A percentile compares a stretch with the other conserved stretches of the same genome.
Evolutionary conservation across 2,797 vertebrate species (phyloP).

Genomic region (Alfaro cultratus): DNA sequence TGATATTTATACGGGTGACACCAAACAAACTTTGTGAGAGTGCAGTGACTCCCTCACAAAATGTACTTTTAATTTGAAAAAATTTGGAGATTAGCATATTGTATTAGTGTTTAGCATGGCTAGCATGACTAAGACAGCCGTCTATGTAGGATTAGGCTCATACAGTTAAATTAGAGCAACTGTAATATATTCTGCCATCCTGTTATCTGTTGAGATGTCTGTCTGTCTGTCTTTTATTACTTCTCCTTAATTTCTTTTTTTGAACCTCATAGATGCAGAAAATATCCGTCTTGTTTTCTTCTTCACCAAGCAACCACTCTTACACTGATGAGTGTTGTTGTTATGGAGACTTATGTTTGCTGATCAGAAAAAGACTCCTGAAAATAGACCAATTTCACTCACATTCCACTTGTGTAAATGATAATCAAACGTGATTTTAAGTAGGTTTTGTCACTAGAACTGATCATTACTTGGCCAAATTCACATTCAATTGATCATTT

Average conservation of each 20-base stretch:
- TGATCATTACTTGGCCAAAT: not conserved
- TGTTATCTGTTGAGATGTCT: not conserved
- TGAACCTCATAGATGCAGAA: not conserved
- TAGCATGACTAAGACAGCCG: not conserved
- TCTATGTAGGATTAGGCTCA: not conserved
- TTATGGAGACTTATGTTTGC: conserved; percentile 1
- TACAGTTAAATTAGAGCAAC: not conserved
- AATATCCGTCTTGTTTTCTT: not conserved
- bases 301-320: not conserved
- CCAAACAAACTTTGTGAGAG: not conserved
- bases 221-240: not conserved
- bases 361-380: not conserved
- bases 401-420: not conserved
- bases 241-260: not conserved
- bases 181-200: not conserved
- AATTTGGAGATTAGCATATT: not conserved
- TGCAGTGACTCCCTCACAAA: not conserved
- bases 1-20: not conserved
- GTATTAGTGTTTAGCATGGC: not conserved
- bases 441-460: not conserved
- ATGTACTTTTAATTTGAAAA: not conserved
- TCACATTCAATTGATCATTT: not conserved
- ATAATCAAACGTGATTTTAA: not conserved
- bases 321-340: not conserved
- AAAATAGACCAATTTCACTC: not conserved